Conservation (phyloP, 2,113 vertebrate genomes). For the Nesogale talazaci region DNA sequence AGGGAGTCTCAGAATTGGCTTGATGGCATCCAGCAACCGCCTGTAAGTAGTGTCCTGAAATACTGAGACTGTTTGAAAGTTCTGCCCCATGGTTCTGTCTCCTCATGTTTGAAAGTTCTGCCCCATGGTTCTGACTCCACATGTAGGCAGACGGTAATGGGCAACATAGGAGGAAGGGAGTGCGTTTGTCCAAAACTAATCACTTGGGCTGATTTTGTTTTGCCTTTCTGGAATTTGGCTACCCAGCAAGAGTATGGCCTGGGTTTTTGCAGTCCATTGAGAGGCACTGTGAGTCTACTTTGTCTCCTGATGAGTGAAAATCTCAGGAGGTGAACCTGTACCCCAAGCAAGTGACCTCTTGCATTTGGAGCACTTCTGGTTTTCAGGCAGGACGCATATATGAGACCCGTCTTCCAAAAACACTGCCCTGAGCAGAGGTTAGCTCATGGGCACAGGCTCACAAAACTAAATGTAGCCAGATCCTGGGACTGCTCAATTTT, state of each 20-base stretch:
- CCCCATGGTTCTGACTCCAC: neutral
- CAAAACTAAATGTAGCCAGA: neutral
- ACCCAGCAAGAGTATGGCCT: neutral
- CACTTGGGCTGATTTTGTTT: neutral
- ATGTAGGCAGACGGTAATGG: neutral
- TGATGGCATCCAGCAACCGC: neutral
- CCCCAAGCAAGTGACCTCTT: neutral
- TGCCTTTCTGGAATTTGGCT: neutral
- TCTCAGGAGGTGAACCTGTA: neutral
- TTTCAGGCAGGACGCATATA: neutral
- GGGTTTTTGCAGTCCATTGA: neutral
- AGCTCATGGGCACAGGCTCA: neutral
- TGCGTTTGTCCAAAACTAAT: neutral
- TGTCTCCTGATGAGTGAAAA: neutral
- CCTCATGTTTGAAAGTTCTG: neutral
- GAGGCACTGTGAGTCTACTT: neutral
- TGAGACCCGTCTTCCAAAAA: neutral
- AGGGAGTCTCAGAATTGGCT: neutral
- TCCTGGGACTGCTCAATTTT: neutral
- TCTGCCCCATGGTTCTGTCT: neutral
- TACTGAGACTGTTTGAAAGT: neutral
- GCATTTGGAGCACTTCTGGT: neutral
- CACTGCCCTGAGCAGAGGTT: neutral
- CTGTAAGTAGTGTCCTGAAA: slow-evolving; percentile 16
- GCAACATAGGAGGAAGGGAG: neutral